Evolutionary conservation across 2,797 vertebrate genomes (phyloP), one percentile per base, ranked within the genome.

Genomic region (Pelochelys cantorii): DNA sequence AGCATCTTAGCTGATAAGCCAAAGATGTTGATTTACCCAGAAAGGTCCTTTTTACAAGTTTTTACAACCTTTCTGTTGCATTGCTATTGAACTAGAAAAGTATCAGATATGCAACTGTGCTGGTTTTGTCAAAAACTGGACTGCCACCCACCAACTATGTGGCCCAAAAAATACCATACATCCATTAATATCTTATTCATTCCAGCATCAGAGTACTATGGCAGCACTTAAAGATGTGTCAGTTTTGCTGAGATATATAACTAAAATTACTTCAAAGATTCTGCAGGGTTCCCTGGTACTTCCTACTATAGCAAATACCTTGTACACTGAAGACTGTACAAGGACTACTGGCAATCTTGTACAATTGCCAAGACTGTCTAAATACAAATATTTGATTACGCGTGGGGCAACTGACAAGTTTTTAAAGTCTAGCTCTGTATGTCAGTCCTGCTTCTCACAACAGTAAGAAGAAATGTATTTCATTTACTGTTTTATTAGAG

Each of bases 11-110:
- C 7, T 93, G 68, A 94, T 91, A 83, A 93, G 93, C 84, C 77
- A 17, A 86, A 92, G 83, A 55, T 1, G 93, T 96, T 95, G 93
- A 84, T 96, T 98, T 96, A 95, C 92, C 91, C 11, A 1, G 68
- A 80, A 85, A 93, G 87, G 48, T 89, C 88, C 54, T 7, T 93
- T 96, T 95, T 85, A 53, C 81, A 83, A 57, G 75, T 79, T 95
- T 94, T 94, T 92, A 74, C 93, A 93, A 83, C 84, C 57, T 9
- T 54, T 23, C 79, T 2, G 0, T 56, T 48, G 18, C 87, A 90
- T 94, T 88, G 92, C 86, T 90, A 90, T 90, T 17, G 2, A 96
- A 92, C 54, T 18, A 27, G 84, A 75, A 89, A 22, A 31, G 42
- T 5, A 5, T 86, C 79, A n/a, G 81, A 71, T 86, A 83, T 86